Conservation (phyloP, 2,113 vertebrate genomes). For the Tetrao urogallus region DNA sequence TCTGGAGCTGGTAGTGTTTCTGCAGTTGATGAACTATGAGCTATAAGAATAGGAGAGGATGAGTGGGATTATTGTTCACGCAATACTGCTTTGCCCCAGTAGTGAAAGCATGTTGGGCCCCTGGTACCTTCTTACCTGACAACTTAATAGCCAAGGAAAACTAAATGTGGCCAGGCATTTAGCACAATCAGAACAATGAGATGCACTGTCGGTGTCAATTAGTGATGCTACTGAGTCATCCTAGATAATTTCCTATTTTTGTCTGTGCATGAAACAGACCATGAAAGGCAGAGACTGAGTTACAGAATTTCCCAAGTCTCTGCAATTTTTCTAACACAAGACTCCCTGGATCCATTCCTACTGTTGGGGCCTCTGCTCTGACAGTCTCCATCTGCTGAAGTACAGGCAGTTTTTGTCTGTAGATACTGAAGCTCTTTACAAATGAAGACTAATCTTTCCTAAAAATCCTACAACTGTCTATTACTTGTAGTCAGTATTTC, state of each 20-base stretch:
- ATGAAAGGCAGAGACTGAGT: too few relatives aligned
- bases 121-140: background rate
- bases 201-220: background rate
- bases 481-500: background rate
- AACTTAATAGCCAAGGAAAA: background rate
- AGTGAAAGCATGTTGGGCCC: background rate
- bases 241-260: background rate
- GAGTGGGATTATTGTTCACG: background rate
- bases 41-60: background rate
- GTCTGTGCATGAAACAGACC: background rate
- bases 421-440: background rate
- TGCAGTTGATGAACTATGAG: background rate
- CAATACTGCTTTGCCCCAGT: background rate
- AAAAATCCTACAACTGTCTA: background rate
- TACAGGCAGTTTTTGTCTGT: background rate
- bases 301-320: too few relatives aligned
- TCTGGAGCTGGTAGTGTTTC: background rate
- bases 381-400: background rate
- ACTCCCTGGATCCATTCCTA: background rate
- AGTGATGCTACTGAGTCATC: background rate
- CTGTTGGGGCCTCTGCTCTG: background rate
- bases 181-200: background rate
- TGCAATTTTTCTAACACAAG: background rate
- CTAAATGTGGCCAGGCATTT: background rate
- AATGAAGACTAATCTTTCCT: background rate